These are phyloP conservation scores for Mesodorylaimus sp. DNA, from an alignment of 2,888 invertebrate genomes.

Conservation along the genomic window DNA sequence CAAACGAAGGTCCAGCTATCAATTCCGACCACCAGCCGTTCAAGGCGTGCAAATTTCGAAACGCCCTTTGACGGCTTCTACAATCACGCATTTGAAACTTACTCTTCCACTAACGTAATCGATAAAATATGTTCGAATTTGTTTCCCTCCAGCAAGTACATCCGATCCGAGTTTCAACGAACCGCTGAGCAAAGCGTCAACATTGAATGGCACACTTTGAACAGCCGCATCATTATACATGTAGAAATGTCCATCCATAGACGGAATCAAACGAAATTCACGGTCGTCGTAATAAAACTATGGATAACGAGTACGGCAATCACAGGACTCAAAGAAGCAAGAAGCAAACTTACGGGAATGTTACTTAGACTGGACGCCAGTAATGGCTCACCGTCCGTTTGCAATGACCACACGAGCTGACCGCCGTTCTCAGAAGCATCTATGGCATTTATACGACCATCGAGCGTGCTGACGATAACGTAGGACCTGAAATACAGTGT, in stretches of 20 bases:
- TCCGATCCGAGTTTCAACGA: slow-evolving; percentile 55
- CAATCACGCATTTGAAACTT: too few relatives aligned
- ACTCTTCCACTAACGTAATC: slow-evolving; percentile 51
- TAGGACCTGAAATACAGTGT: too few relatives aligned
- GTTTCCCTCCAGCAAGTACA: slow-evolving; percentile 51
- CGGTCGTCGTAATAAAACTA: background rate
- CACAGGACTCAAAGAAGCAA: slow-evolving; percentile 11
- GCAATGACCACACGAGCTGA: slow-evolving; percentile 12
- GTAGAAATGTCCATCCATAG: slow-evolving; percentile 71
- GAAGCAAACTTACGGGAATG: slow-evolving; percentile 5
- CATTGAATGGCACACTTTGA: slow-evolving; percentile 65
- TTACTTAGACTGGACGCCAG: slow-evolving; percentile 13
- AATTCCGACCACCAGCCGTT: too few relatives aligned
- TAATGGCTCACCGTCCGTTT: slow-evolving; percentile 12
- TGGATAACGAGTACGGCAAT: background rate
- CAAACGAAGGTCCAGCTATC: too few relatives aligned
- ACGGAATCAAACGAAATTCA: slow-evolving; percentile 57
- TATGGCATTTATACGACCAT: slow-evolving; percentile 17
- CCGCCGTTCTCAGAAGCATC: slow-evolving; percentile 12
- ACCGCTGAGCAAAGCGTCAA: slow-evolving; percentile 58
- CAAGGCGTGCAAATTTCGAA: too few relatives aligned
- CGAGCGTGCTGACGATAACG: slow-evolving; percentile 17
- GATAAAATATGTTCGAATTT: slow-evolving; percentile 66
- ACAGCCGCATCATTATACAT: slow-evolving; percentile 72
- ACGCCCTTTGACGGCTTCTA: too few relatives aligned